A percentile compares a stretch with the other conserved stretches of the same genome.
These are phyloP conservation scores for Piaya cayana DNA, from an alignment of 2,113 vertebrate genomes.

Conservation along the genomic window DNA sequence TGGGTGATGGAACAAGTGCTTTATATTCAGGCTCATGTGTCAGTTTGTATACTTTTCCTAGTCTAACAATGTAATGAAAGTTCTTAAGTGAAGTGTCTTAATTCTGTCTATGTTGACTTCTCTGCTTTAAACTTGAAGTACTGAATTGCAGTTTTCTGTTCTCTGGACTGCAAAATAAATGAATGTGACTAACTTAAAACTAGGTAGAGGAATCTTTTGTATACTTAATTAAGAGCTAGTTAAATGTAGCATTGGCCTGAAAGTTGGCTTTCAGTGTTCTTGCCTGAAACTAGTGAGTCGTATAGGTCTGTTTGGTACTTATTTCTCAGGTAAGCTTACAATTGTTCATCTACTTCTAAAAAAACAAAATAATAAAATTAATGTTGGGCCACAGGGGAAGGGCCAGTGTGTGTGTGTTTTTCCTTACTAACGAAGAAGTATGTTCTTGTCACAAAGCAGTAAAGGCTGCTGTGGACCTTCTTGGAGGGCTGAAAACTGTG, in stretches of 20 bases:
- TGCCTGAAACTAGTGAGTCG: background rate
- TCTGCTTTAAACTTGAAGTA: background rate
- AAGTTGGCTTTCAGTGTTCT: background rate
- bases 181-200: background rate
- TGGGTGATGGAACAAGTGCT: background rate
- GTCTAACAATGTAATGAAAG: background rate
- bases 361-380: background rate
- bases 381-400: background rate
- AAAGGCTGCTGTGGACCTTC: background rate
- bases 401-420: background rate
- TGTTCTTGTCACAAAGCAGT: background rate
- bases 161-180: background rate
- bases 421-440: background rate
- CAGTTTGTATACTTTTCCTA: slow-evolving; percentile 26
- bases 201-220: background rate
- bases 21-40: background rate
- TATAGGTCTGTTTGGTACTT: background rate
- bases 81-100: background rate
- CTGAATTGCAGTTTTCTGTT: background rate
- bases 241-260: background rate
- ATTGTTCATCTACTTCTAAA: background rate
- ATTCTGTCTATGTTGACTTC: background rate
- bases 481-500: background rate
- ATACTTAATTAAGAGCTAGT: background rate
- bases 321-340: background rate